Conservation (phyloP, 2,888 invertebrate species). For the Rhopalosiphum nymphaeae region DNA sequence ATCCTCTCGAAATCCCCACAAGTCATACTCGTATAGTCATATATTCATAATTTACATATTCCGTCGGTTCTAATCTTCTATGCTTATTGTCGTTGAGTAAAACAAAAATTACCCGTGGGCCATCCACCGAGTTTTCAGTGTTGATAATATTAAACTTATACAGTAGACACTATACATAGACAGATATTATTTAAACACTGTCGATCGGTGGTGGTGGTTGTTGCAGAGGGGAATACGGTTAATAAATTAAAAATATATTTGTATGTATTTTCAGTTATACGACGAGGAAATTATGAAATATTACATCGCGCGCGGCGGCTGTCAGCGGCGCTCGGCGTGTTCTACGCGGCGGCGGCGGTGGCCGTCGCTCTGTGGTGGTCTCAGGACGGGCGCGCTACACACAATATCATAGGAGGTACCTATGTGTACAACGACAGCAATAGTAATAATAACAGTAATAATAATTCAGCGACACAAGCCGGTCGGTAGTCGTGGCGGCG, state of each 20-base stretch:
- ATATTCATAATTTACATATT: neutral
- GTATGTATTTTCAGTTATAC: neutral
- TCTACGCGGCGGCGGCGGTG: neutral
- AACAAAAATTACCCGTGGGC: neutral
- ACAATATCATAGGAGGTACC: neutral
- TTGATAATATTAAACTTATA: neutral
- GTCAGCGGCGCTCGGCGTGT: neutral
- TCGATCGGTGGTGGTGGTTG: neutral
- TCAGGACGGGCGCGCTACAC: neutral
- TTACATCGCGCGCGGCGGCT: neutral
- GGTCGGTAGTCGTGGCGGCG: neutral
- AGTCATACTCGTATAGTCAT: neutral
- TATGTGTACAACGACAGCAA: neutral
- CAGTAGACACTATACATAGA: neutral
- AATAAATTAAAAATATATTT: neutral
- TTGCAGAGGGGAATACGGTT: neutral
- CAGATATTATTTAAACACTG: neutral
- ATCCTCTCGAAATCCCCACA: neutral
- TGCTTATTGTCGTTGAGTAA: neutral
- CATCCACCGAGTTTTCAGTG: neutral
- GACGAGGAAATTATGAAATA: neutral
- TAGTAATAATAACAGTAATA: neutral
- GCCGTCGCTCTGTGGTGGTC: neutral
- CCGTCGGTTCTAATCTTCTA: neutral
- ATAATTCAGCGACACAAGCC: slow-evolving; percentile 35